These are phyloP conservation scores for Adelges cooleyi DNA, from an alignment of 1,140 invertebrate species.

Conservation along the genomic window DNA sequence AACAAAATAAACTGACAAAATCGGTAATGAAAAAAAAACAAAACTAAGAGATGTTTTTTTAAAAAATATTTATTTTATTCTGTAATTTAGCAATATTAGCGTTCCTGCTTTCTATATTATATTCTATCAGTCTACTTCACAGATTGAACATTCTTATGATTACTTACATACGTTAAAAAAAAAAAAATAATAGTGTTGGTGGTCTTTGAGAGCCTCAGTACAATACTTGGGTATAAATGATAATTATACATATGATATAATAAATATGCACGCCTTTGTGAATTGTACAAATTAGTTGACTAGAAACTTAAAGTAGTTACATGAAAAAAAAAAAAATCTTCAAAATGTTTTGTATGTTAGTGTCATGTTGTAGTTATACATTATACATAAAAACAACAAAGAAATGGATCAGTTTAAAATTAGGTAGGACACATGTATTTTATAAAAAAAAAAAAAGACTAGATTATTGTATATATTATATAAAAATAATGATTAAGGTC, in stretches of 20 bases:
- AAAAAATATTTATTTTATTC: too few species aligned
- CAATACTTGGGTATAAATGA: too few species aligned
- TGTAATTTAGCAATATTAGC: too few species aligned
- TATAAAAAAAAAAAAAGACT: not conserved
- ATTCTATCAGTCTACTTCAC: constrained; percentile 16
- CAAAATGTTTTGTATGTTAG: not conserved
- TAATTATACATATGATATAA: too few species aligned
- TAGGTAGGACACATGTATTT: not conserved
- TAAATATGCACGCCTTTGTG: too few species aligned
- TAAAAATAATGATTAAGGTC: not conserved
- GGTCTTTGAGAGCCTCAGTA: too few species aligned
- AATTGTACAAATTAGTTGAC: constrained; percentile 19
- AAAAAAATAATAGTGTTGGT: too few species aligned
- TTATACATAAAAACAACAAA: not conserved
- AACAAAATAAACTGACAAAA: too few species aligned
- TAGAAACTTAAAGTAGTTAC: constrained; percentile 21
- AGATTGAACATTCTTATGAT: too few species aligned
- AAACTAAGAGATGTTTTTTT: too few species aligned
- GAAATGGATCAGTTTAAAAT: not conserved
- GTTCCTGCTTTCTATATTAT: not conserved
- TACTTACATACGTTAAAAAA: too few species aligned
- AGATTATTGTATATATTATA: not conserved
- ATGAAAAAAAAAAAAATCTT: not conserved
- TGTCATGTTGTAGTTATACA: not conserved
- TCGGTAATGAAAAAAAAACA: too few species aligned